Percentiles rank a stretch among this genome's conserved stretches.
Conservation (phyloP, 2,888 invertebrate genomes). For the Teleogryllus oceanicus region DNA sequence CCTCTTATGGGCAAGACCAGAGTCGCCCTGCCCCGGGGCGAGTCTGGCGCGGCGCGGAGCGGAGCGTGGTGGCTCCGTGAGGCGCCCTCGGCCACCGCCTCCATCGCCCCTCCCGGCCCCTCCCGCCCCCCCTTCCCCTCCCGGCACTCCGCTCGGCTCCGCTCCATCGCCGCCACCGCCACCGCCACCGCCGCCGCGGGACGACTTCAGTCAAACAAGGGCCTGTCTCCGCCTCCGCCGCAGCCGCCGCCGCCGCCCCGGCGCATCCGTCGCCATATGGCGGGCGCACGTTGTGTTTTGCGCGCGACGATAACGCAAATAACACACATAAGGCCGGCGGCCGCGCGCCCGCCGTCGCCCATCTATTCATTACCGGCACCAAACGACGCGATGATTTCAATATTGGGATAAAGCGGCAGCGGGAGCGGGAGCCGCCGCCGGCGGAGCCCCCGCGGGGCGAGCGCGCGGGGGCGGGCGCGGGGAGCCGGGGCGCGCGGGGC, state of each 20-base stretch:
- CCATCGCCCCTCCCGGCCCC: background rate
- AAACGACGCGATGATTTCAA: background rate
- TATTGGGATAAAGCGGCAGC: background rate
- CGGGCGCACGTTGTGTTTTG: background rate
- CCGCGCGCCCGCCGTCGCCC: background rate
- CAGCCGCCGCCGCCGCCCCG: background rate
- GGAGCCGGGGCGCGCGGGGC: too few relatives aligned
- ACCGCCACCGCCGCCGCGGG: background rate
- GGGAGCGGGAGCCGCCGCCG: background rate
- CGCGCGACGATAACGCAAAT: background rate
- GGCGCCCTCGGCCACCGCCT: background rate
- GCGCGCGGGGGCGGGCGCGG: too few relatives aligned
- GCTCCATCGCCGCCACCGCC: too few relatives aligned
- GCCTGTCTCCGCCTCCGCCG: constrained; percentile 6
- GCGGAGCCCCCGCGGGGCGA: background rate
- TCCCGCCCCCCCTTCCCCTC: too few relatives aligned
- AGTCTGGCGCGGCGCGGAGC: background rate
- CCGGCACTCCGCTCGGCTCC: too few relatives aligned
- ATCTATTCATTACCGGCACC: background rate
- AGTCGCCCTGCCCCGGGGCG: constrained; percentile 33
- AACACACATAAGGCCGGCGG: constrained; percentile 6
- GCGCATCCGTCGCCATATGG: background rate
- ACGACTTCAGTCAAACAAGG: constrained; percentile 18
- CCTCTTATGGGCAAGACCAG: constrained; percentile 34
- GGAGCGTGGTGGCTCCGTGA: background rate